A percentile compares a stretch with the other conserved stretches of the same genome.
Conservation (phyloP, 1,140 invertebrate species). For the Plodia interpunctella region DNA sequence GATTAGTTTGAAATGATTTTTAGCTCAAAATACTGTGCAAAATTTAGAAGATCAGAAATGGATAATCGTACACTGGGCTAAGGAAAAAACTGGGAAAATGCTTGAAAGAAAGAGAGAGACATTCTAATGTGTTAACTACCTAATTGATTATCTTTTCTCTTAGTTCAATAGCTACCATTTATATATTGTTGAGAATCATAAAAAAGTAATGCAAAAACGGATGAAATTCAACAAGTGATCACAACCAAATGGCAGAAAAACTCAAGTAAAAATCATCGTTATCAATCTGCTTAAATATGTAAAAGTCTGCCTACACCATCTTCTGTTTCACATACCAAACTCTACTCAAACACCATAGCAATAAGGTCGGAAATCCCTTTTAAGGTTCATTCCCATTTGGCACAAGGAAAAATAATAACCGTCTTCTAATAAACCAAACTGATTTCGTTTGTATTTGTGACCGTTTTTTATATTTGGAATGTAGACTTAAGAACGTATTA, state of each 20-base stretch:
- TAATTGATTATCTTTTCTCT: too few relatives aligned
- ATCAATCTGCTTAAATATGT: slow-evolving; percentile 10
- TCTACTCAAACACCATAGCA: background rate
- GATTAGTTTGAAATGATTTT: too few relatives aligned
- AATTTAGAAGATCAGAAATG: too few relatives aligned
- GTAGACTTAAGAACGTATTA: background rate
- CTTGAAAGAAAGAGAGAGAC: too few relatives aligned
- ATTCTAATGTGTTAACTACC: too few relatives aligned
- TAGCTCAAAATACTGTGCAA: too few relatives aligned
- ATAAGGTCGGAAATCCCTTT: background rate
- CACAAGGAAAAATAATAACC: slow-evolving; percentile 1
- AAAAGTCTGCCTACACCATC: background rate
- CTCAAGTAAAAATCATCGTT: slow-evolving; percentile 5
- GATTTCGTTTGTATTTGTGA: slow-evolving; percentile 9
- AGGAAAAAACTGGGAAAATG: too few relatives aligned
- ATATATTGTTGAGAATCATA: too few relatives aligned
- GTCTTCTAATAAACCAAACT: slow-evolving; percentile 11
- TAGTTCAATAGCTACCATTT: too few relatives aligned
- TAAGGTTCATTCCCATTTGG: background rate
- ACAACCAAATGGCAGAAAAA: slow-evolving; percentile 2
- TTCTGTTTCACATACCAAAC: background rate
- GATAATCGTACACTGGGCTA: too few relatives aligned
- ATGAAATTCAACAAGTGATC: slow-evolving; percentile 8
- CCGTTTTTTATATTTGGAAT: background rate
- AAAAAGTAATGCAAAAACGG: background rate